Conservation (phyloP, 2,113 vertebrate species). For the Loxodonta africana region DNA sequence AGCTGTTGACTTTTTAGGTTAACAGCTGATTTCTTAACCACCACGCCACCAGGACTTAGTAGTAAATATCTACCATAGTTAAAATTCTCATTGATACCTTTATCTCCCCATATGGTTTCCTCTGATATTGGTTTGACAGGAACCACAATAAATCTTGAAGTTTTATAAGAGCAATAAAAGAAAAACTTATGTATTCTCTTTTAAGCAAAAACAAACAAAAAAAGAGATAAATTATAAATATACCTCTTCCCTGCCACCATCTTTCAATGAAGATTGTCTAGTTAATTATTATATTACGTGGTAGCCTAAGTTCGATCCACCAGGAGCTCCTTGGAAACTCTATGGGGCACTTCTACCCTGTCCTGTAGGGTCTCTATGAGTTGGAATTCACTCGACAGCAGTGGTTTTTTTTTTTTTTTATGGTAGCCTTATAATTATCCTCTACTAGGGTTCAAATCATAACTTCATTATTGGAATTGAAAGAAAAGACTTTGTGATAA, state of each 20-base stretch:
- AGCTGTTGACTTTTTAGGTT: no score
- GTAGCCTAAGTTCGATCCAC: no score
- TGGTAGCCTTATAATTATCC: background rate
- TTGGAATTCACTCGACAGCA: no score
- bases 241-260: background rate
- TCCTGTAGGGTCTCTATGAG: no score
- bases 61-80: no score
- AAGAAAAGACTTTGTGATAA: background rate
- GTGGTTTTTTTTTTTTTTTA: background rate
- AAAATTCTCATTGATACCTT: background rate
- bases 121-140: background rate
- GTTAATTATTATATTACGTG: background rate
- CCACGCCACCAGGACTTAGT: no score
- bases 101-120: background rate
- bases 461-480: background rate
- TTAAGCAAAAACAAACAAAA: no score
- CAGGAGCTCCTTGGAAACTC: no score
- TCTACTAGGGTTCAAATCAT: background rate
- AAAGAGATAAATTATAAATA: background rate
- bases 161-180: background rate
- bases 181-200: no score
- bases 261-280: background rate
- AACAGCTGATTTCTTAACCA: no score
- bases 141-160: background rate
- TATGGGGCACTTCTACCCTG: no score